Percentiles rank a stretch among this genome's conserved stretches.
phyloP scores from a whole-genome alignment of 2,888 invertebrate genomes.

The Nebria salina region DNA sequence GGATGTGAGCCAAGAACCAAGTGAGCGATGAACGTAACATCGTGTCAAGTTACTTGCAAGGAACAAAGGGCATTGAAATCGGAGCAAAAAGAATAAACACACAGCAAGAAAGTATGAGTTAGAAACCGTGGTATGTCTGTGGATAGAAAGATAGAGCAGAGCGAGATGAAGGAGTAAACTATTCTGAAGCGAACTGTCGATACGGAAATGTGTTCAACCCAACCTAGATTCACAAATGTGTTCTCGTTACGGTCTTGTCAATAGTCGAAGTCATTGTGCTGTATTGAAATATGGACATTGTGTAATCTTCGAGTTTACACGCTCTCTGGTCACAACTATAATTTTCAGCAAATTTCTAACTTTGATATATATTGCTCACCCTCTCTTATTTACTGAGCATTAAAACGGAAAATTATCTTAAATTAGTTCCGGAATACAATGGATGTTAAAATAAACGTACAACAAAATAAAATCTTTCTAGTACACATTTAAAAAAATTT shows the following conservation, averaged over 20 bases:
- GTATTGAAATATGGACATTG: not conserved
- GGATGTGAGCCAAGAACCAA: not conserved
- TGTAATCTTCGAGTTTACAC: not conserved
- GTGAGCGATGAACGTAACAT: not conserved
- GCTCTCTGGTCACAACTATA: not conserved
- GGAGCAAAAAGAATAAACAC: not conserved
- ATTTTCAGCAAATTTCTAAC: not conserved
- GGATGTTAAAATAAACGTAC: no score
- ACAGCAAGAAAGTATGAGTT: not conserved
- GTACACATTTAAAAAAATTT: no score
- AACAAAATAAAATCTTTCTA: no score
- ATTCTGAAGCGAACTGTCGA: not conserved
- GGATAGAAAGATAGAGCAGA: not conserved
- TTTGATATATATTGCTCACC: not conserved
- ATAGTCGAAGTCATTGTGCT: not conserved
- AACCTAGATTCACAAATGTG: not conserved
- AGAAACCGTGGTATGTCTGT: not conserved
- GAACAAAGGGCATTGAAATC: conserved; percentile 6
- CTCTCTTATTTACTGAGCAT: not conserved
- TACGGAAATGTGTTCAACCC: not conserved
- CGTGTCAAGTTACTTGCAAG: conserved; percentile 16
- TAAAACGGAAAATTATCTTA: not conserved
- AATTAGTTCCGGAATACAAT: no score
- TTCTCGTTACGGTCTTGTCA: not conserved
- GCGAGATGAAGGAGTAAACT: not conserved